A percentile compares a stretch with the other conserved stretches of the same genome.
Conservation (phyloP, 2,797 vertebrate species). For the Myotis planiceps region DNA sequence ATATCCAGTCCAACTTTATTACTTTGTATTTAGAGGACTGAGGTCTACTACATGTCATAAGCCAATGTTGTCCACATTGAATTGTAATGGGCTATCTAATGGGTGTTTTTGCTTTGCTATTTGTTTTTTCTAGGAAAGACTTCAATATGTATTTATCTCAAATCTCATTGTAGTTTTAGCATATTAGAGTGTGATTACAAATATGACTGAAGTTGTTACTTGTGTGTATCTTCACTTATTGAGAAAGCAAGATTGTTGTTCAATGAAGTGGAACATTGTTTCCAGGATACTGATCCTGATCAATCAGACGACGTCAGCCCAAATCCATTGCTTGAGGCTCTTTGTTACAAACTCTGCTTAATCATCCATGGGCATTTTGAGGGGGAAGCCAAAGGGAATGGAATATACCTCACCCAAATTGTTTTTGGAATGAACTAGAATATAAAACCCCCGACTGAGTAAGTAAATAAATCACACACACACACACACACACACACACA, state of each 20-base stretch:
- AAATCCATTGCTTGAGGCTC: not conserved
- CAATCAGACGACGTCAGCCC: not conserved
- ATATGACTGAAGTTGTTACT: not conserved
- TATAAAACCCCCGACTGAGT: not conserved
- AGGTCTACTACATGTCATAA: not conserved
- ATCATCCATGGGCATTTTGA: not conserved
- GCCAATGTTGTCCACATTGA: not conserved
- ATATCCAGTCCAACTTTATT: not conserved
- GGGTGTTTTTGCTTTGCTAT: not conserved
- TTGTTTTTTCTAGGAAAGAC: not conserved
- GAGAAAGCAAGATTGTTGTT: not conserved
- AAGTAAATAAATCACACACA: not conserved
- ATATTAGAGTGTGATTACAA: not conserved
- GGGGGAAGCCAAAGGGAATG: not conserved
- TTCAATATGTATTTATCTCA: not conserved
- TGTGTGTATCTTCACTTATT: not conserved
- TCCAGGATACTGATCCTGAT: not conserved
- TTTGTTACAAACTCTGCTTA: constrained; percentile 7
- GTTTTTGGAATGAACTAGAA: not conserved
- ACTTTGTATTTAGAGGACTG: not conserved
- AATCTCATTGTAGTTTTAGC: not conserved
- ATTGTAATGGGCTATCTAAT: not conserved
- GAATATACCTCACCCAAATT: not conserved
- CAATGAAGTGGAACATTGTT: not conserved
- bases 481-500: not conserved